Conservation (phyloP, 2,113 vertebrate species). For the Tupaia tana region DNA sequence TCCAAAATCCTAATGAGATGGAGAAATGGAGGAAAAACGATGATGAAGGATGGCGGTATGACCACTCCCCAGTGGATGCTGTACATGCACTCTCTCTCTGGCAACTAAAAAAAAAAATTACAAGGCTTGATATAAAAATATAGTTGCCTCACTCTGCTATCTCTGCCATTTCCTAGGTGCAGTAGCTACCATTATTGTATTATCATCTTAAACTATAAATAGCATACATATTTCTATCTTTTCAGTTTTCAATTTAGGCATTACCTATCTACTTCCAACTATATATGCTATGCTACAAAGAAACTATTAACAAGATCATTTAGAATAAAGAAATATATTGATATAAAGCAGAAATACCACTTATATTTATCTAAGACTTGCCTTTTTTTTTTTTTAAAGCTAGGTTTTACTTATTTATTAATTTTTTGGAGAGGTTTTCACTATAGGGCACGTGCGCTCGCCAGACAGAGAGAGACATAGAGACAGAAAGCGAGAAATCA, state of each 20-base stretch:
- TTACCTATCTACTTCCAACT: neutral
- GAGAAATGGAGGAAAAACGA: no score
- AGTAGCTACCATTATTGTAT: neutral
- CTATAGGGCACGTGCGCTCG: no score
- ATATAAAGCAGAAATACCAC: constrained; percentile 16
- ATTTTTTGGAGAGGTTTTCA: no score
- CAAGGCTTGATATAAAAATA: neutral
- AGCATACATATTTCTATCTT: neutral
- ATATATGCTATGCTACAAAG: neutral
- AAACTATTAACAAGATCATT: neutral
- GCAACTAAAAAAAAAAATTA: neutral
- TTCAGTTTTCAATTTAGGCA: constrained; percentile 33
- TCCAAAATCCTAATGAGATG: no score
- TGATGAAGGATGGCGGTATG: no score
- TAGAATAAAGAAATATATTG: constrained; percentile 15
- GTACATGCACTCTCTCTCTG: no score
- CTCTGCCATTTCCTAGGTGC: neutral
- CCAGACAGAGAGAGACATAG: no score
- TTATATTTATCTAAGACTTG: constrained; percentile 6
- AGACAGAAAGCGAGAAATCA: no score
- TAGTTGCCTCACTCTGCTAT: neutral
- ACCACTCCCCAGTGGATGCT: no score
- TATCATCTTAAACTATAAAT: neutral
- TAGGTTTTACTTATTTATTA: no score
- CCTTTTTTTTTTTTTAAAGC: no score